These are phyloP conservation scores for Trichosurus vulpecula DNA, from an alignment of 2,797 vertebrate species.

Conservation along the genomic window DNA sequence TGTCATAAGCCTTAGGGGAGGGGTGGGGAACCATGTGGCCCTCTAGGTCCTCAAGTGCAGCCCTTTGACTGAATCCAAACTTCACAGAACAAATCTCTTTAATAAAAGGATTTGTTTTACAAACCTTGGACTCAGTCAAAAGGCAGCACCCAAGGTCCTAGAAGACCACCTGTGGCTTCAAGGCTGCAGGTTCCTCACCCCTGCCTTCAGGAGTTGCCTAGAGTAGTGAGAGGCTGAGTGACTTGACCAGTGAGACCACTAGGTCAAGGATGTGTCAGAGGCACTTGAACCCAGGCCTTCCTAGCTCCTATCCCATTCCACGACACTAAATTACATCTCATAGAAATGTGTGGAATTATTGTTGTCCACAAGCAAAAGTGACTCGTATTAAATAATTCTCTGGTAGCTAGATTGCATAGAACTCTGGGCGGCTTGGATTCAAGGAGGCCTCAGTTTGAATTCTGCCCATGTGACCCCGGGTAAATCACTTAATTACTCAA, in stretches of 20 bases:
- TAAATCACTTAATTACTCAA: background rate
- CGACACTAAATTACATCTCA: background rate
- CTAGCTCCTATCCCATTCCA: background rate
- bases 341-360: background rate
- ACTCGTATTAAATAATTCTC: background rate
- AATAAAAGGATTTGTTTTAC: too few species aligned
- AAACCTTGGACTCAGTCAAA: too few species aligned
- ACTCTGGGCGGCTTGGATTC: background rate
- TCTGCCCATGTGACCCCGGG: background rate
- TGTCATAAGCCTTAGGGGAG: background rate
- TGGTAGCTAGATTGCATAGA: background rate
- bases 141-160: too few species aligned
- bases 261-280: background rate
- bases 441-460: background rate
- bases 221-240: background rate
- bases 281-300: background rate
- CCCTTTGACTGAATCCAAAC: too few species aligned
- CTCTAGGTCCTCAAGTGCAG: too few species aligned
- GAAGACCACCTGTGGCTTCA: too few species aligned
- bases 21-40: too few species aligned
- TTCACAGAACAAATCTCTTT: too few species aligned
- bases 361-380: background rate
- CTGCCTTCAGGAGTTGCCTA: background rate
- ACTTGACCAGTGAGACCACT: background rate
- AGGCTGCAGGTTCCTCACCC: too few species aligned